These are phyloP conservation scores for Mnemiopsis leidyi DNA, from an alignment of 37 sponge, comb jelly and placozoan species.

Conservation along the genomic window DNA sequence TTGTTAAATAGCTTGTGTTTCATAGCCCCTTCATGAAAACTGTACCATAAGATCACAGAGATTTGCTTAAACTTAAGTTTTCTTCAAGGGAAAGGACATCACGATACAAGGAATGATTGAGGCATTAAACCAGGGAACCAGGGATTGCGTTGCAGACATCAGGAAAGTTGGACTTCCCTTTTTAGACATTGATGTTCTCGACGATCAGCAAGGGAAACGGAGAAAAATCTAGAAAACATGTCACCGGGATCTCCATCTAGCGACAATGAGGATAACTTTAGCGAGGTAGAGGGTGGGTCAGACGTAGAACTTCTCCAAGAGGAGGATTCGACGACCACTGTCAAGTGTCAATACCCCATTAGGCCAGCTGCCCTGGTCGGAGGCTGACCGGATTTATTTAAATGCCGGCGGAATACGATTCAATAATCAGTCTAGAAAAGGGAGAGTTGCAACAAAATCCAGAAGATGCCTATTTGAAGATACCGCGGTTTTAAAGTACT, in stretches of 20 bases:
- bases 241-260: too few relatives aligned
- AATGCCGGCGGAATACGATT: not conserved
- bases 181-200: not conserved
- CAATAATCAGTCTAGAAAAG: conserved; percentile 29
- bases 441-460: conserved; percentile 26
- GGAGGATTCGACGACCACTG: not conserved
- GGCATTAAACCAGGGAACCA: conserved; percentile 14
- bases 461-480: not conserved
- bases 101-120: too few relatives aligned
- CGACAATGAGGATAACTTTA: conserved; percentile 2
- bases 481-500: not conserved
- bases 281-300: conserved; percentile 1
- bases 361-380: not conserved
- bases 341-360: not conserved
- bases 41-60: too few relatives aligned
- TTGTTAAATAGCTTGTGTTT: too few relatives aligned
- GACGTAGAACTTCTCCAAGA: not conserved
- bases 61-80: too few relatives aligned
- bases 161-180: conserved; percentile 8
- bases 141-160: conserved; percentile 14
- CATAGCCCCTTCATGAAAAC: too few relatives aligned
- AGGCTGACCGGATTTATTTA: conserved; percentile 20
- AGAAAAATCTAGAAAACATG: not conserved
- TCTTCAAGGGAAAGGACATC: too few relatives aligned
- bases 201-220: not conserved